Base-by-base conservation (phyloP, 2,888 invertebrate species). In the Habroteleia sp. region DNA sequence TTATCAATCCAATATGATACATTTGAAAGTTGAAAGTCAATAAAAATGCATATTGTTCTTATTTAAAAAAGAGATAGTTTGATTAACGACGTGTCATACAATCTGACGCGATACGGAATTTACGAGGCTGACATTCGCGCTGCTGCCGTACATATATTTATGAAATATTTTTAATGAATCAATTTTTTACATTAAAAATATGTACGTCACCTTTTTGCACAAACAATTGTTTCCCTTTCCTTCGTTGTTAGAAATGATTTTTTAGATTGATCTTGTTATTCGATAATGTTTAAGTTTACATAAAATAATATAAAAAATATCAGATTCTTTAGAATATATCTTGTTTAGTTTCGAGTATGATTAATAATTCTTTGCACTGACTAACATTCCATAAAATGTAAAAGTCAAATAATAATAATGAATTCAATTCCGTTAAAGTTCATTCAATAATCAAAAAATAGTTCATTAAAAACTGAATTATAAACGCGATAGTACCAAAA, bases 61-160 rank as follows among this genome's bases (percentile, higher is more conserved):
- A 29, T 42, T 63, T 17, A 37, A 60, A 56, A 58, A 54, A 11
- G 17, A 50, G 48, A 63, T 56, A 63, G 56, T 54, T 63, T 63
- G 72, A 72, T 72, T 72, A 72, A 72, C 56, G 72, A 72, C 50
- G 56, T 56, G 72, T 56, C 72, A 56, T 33, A 48, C 63, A 54
- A 48, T 62, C 56, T 23, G 39, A 31, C 58, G 62, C 39, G 62
- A 46, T 62, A 41, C 14, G n/a, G 48, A 35, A 63, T 63, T 48
- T 48, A 46, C 63, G 63, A 42, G 35, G 20, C 20, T 42, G 41
- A 52, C 25, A 54, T 10, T 7, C 33, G 35, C 41, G 31, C 11
- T 3, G 35, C 41, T 31, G 35, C 35, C 35, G n/a, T 42, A 48
- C 17, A 13, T 20, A 1, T 25, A 48, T 48, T 68, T 48, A 42